These are phyloP conservation scores for Xanthia icteritia DNA, from an alignment of 2,888 invertebrate species.

Conservation along the genomic window DNA sequence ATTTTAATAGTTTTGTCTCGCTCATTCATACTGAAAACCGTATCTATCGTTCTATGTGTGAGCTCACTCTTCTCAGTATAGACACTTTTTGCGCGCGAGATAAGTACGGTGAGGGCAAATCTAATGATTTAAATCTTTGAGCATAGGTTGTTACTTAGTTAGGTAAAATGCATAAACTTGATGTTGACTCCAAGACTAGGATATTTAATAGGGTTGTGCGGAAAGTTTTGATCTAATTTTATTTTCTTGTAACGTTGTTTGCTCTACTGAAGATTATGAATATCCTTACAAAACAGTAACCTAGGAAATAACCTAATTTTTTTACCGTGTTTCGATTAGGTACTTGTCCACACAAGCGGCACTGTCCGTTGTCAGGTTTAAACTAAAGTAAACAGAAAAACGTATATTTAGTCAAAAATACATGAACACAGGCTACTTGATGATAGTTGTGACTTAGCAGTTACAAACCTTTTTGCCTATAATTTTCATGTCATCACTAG, in stretches of 20 bases:
- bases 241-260: background rate
- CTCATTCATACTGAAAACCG: background rate
- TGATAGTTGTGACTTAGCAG: background rate
- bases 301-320: too few species aligned
- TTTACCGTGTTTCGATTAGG: too few species aligned
- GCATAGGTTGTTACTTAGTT: background rate
- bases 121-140: background rate
- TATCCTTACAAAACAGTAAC: too few species aligned
- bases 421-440: background rate
- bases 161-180: background rate
- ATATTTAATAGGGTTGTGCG: background rate
- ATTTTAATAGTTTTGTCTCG: background rate
- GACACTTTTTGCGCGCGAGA: background rate
- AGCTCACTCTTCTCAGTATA: background rate
- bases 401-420: conserved; percentile 3
- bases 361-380: too few species aligned
- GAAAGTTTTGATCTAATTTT: background rate
- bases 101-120: background rate
- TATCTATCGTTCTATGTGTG: background rate
- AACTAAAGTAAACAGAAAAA: background rate
- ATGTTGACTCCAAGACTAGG: background rate
- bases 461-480: background rate
- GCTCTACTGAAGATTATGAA: background rate
- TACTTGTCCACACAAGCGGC: too few species aligned
- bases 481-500: background rate